Evolutionary conservation across 1,140 invertebrate species (phyloP).

Genomic region (Catajapyx aquilonaris): DNA sequence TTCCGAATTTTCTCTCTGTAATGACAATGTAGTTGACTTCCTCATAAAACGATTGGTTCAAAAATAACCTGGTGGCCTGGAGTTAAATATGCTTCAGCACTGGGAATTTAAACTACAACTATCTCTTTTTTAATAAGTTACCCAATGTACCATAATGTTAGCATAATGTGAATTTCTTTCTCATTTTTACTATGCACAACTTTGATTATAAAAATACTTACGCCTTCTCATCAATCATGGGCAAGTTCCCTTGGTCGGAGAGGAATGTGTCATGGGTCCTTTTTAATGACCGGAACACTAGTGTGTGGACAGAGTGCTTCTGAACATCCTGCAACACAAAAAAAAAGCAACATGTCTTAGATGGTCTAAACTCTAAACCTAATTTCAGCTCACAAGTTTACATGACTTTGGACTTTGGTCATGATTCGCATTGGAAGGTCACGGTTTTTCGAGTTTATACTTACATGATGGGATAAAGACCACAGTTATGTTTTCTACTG

Average conservation of each 20-base stretch:
- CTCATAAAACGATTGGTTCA: neutral
- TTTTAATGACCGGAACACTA: slow-evolving; percentile 93
- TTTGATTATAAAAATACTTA: no score
- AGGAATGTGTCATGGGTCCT: slow-evolving; percentile 96
- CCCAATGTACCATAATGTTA: neutral
- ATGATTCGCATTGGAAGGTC: no score
- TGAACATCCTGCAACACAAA: slow-evolving; percentile 54
- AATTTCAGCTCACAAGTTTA: no score
- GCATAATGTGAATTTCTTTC: neutral
- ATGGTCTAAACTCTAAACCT: no score
- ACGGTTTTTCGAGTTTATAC: no score
- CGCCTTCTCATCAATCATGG: slow-evolving; percentile 61
- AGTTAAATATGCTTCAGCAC: neutral
- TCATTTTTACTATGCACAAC: no score
- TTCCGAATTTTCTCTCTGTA: slow-evolving; percentile 53
- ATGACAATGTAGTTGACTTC: slow-evolving; percentile 13
- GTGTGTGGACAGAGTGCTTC: slow-evolving; percentile 86
- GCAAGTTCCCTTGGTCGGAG: slow-evolving; percentile 65
- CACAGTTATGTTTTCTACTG: no score
- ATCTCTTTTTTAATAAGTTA: neutral
- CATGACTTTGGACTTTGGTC: no score
- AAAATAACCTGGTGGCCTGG: neutral
- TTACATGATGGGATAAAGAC: no score
- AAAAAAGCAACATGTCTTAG: slow-evolving; percentile 1
- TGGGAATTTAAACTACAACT: slow-evolving; percentile 2